Evolutionary conservation across 2,888 invertebrate species (phyloP), one percentile per base, ranked within the genome.

Genomic region (Hecatera dysodea): DNA sequence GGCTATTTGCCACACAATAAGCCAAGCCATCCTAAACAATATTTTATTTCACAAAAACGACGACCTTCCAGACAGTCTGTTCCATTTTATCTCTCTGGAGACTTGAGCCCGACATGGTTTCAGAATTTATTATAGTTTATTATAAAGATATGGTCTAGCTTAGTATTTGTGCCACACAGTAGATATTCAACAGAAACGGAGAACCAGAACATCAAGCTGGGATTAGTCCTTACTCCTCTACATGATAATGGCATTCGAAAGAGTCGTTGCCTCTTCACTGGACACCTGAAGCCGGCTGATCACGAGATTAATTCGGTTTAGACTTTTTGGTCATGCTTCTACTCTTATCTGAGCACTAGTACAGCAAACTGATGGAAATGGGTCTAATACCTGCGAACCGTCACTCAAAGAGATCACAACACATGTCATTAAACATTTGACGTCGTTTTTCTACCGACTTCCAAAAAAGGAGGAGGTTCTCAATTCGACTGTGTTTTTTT

Each of bases 31-130:
- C 44, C 46, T 39, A 64, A 72, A 67, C 12, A 48, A 59, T 67
- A 67, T 53, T 74, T 74, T 75, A 67, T 60, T 67, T 50, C 59
- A 60, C 33, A 67, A 75, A 39, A 73, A 48, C 53, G 27, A 67
- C 27, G 59, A 73, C 33, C 44, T 74, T 24, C 24, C 22, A 65
- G 50, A 72, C 64, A 29, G 46, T 72, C 44, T 39, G 44, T 12
- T 50, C 56, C 22, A 73, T 74, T 48, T 36, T 33, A 55, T 57
- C 42, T 44, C 59, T 19, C 46, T 57, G 4, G 50, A 44, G 65
- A 57, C 65, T 48, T 55, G 7, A 48, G 33, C 19, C 8, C 56
- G 56, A 42, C 60, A 57, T 53, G 75, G 27, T 67, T 74, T 53
- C n/a, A 60, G 67, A 73, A 75, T 67, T 55, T 53, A 67, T 67